Conservation (phyloP, 2,888 invertebrate genomes). For the Digitonthophagus gazella region DNA sequence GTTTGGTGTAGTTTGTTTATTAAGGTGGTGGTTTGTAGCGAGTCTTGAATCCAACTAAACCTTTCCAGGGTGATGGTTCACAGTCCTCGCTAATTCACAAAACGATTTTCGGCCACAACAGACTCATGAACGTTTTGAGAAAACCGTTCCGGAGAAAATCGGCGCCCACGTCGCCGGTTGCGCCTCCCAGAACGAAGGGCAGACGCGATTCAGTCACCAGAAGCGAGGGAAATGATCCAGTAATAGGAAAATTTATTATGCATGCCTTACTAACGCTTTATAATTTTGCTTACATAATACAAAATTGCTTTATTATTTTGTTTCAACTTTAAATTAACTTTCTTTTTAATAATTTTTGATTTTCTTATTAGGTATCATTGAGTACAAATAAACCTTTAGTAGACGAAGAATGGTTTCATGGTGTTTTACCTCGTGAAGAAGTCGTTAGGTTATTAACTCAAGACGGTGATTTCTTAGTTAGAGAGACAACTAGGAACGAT, state of each 20-base stretch:
- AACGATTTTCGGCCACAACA: slow-evolving; percentile 52
- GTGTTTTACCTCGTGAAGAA: slow-evolving; percentile 92
- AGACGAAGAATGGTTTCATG: slow-evolving; percentile 97
- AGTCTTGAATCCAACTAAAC: slow-evolving; percentile 11
- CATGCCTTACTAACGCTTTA: slow-evolving; percentile 5
- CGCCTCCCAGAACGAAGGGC: slow-evolving; percentile 55
- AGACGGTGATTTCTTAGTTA: slow-evolving; percentile 91
- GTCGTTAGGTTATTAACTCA: slow-evolving; percentile 86
- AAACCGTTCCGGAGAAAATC: slow-evolving; percentile 70
- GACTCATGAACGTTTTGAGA: slow-evolving; percentile 63
- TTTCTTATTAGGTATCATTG: slow-evolving; percentile 42
- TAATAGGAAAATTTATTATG: slow-evolving; percentile 31
- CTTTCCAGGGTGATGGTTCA: slow-evolving; percentile 53
- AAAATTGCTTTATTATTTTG: no score
- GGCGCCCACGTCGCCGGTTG: slow-evolving; percentile 62
- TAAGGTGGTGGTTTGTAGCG: slow-evolving; percentile 7
- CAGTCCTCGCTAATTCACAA: slow-evolving; percentile 53
- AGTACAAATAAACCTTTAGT: slow-evolving; percentile 66
- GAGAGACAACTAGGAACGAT: slow-evolving; percentile 89
- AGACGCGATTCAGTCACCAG: slow-evolving; percentile 48
- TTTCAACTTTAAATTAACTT: no score
- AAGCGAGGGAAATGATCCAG: slow-evolving; percentile 49
- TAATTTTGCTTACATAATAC: no score
- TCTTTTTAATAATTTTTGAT: no score
- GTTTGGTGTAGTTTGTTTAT: background rate